Base-by-base conservation (phyloP, 2,888 invertebrate genomes). In the Cephus runcator region DNA sequence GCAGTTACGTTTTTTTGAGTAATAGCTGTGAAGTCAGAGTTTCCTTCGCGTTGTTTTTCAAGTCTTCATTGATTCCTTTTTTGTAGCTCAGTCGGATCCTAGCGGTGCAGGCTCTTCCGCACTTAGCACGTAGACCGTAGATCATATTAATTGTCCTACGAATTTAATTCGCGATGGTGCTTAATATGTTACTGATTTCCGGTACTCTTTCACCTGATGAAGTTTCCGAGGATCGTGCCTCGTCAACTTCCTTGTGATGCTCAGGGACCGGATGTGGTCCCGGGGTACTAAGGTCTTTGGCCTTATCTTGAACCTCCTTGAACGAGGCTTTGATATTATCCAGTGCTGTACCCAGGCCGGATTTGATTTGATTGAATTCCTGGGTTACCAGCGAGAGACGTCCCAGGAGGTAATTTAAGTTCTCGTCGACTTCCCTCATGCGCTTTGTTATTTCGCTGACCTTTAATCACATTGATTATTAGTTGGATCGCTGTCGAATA, bases 311-410 rank as follows among this genome's bases (percentile, higher is more conserved):
- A 30, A 95, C 95, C 34, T 93, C 92, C 79, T 93, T 93, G 84
- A 95, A 94, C 79, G 94, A 95, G 35, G 93, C 93, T 85, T 95
- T 94, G 76, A 96, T 94, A 85, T 95, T 94, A 83, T 95, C 95
- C 77, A 97, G 90, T 0, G 96, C 95, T 23, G 94, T 93, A 0
- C 95, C 95, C 0, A 97, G 92, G 0, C 96, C 96, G 0, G 93
- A 92, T 89, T 97, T 96, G 82, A 97, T 96, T 87, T 94, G 94
- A 87, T 95, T 95, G 92, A 97, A 97, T 91, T 98, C 97, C 84
- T 96, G 96, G 1, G 96, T 96, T 56, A 97, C 96, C 11, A 97
- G 92, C 0, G 96, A 95, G 79, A 97, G 92, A 78, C 96, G 93
- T 11, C 97, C 97, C 80, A 97, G 92, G 73, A 97, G 93, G 88